Conservation (phyloP, 2,888 invertebrate species). For the Azorinus chamasolen region DNA sequence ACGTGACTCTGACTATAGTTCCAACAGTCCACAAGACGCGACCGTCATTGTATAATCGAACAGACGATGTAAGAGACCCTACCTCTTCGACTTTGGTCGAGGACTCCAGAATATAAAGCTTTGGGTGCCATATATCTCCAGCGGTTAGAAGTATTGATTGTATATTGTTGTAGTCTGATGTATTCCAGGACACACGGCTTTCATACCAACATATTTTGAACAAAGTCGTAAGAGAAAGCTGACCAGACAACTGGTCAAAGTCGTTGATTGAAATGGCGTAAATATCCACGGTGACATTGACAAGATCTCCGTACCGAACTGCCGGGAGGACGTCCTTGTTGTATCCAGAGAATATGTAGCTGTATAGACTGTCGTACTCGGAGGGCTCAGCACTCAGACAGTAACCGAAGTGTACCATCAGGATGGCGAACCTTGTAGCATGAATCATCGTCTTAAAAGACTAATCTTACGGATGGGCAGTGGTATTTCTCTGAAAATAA, state of each 20-base stretch:
- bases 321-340: conserved; percentile 11
- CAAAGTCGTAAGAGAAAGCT: conserved; percentile 10
- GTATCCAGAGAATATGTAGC: conserved; percentile 19
- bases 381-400: too few relatives aligned
- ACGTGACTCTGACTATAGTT: conserved; percentile 2
- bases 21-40: conserved; percentile 6
- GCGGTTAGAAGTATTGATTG: background rate
- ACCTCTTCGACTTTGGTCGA: background rate
- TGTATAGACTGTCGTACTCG: conserved; percentile 6
- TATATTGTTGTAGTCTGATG: background rate
- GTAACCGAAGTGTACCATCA: too few relatives aligned
- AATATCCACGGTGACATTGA: background rate
- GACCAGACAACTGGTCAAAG: conserved; percentile 31
- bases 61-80: background rate
- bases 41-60: background rate
- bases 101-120: conserved; percentile 14
- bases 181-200: conserved; percentile 11
- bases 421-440: too few relatives aligned
- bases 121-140: conserved; percentile 18
- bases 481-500: too few relatives aligned
- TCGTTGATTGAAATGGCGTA: conserved; percentile 9
- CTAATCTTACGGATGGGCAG: too few relatives aligned
- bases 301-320: background rate
- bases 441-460: too few relatives aligned
- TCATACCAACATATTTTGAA: conserved; percentile 22